These are phyloP conservation scores for Meteorus cinctellus DNA, from an alignment of 2,888 invertebrate genomes.

Conservation along the genomic window DNA sequence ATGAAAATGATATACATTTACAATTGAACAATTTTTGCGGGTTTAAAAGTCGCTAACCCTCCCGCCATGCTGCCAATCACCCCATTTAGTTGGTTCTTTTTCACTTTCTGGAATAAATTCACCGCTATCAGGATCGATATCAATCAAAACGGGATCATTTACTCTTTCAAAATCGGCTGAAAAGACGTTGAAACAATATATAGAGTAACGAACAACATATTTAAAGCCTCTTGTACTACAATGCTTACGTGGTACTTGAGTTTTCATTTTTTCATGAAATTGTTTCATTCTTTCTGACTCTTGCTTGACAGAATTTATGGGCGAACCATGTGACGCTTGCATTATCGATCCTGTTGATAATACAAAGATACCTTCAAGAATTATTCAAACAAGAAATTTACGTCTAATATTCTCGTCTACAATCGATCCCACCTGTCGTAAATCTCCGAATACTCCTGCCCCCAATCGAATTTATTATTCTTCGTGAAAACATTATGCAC, in stretches of 20 bases:
- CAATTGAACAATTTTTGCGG: constrained; percentile 33
- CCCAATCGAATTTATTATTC: constrained; percentile 16
- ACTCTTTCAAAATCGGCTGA: constrained; percentile 45
- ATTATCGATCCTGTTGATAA: constrained; percentile 33
- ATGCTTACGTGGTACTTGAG: constrained; percentile 39
- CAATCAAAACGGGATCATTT: constrained; percentile 60
- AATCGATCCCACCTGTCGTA: constrained; percentile 26
- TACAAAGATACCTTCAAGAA: background rate
- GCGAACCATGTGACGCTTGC: constrained; percentile 22
- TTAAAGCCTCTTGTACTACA: background rate
- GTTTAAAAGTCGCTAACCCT: constrained; percentile 66
- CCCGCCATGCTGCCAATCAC: constrained; percentile 67
- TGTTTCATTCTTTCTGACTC: constrained; percentile 63
- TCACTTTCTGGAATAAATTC: constrained; percentile 60
- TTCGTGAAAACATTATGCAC: constrained; percentile 33
- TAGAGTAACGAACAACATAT: background rate
- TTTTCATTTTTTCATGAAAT: constrained; percentile 63
- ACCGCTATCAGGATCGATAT: constrained; percentile 61
- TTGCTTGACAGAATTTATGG: constrained; percentile 20
- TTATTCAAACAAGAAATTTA: background rate
- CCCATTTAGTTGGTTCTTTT: constrained; percentile 67
- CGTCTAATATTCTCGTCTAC: background rate
- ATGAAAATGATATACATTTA: constrained; percentile 41
- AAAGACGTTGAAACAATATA: background rate
- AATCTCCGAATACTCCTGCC: constrained; percentile 24